phyloP scores from a whole-genome alignment of 2,888 invertebrate species.

The Drosophila greeni region DNA sequence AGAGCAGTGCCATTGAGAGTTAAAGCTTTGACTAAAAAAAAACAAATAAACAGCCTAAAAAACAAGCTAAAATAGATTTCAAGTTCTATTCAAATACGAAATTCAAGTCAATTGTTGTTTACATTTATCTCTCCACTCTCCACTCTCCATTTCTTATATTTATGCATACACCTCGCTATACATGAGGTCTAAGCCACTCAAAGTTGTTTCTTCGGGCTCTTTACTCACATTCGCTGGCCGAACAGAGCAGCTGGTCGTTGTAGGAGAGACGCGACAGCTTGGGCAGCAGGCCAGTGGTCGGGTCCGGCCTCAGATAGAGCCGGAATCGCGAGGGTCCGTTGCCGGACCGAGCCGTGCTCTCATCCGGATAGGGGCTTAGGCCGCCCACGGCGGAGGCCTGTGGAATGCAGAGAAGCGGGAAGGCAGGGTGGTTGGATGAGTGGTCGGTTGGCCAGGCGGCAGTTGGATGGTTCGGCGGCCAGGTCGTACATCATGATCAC shows the following conservation, averaged over 20 bases:
- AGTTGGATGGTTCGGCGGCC: slow-evolving; percentile 1
- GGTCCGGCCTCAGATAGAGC: slow-evolving; percentile 39
- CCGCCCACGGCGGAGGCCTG: slow-evolving; percentile 50
- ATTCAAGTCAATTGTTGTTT: neutral
- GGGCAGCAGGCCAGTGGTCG: slow-evolving; percentile 38
- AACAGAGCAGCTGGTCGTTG: slow-evolving; percentile 49
- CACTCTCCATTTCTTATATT: neutral
- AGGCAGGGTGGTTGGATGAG: slow-evolving; percentile 13
- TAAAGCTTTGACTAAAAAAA: neutral
- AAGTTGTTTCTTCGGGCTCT: neutral
- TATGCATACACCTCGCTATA: neutral
- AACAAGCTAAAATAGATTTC: neutral
- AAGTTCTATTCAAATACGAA: neutral
- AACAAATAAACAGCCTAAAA: neutral
- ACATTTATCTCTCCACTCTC: neutral
- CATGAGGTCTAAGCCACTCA: neutral
- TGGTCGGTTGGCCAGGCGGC: neutral
- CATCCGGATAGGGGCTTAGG: slow-evolving; percentile 53
- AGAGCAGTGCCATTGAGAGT: too few relatives aligned
- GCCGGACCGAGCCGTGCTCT: slow-evolving; percentile 10
- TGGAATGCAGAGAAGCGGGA: slow-evolving; percentile 6
- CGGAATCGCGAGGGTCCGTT: slow-evolving; percentile 45
- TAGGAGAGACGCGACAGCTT: slow-evolving; percentile 46
- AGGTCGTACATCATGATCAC: slow-evolving; percentile 43
- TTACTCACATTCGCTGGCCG: slow-evolving; percentile 56